phyloP scores from a whole-genome alignment of 2,888 invertebrate genomes.

The Aleiodes alternator region DNA sequence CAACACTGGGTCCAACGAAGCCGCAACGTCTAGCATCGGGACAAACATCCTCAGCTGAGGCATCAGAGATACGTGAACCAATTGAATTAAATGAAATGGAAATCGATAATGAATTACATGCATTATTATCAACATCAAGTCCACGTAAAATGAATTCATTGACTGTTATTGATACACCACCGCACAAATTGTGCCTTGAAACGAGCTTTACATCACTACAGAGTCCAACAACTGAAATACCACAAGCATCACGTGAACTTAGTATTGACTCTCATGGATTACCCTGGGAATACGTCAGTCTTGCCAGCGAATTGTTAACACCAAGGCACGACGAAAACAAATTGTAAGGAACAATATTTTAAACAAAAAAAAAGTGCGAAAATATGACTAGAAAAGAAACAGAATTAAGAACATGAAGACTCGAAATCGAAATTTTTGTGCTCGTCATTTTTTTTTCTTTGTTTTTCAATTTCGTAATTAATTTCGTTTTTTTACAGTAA shows the following conservation, averaged over 20 bases:
- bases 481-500: background rate
- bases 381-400: slow-evolving; percentile 7
- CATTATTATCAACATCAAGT: slow-evolving; percentile 76
- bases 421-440: background rate
- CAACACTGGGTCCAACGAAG: slow-evolving; percentile 86
- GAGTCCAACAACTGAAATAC: slow-evolving; percentile 76
- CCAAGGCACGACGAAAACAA: slow-evolving; percentile 66
- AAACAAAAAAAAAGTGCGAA: slow-evolving; percentile 17
- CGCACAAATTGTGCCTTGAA: slow-evolving; percentile 80
- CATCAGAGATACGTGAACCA: slow-evolving; percentile 64
- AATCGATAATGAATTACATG: slow-evolving; percentile 71
- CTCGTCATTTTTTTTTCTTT: slow-evolving; percentile 10
- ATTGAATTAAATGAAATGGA: slow-evolving; percentile 66
- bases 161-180: slow-evolving; percentile 64
- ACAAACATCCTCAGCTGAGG: slow-evolving; percentile 67
- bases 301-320: slow-evolving; percentile 70
- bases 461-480: background rate
- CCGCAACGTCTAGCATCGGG: slow-evolving; percentile 80
- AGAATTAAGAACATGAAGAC: slow-evolving; percentile 13
- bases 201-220: slow-evolving; percentile 86
- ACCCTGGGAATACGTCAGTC: slow-evolving; percentile 77
- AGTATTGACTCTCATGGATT: slow-evolving; percentile 72
- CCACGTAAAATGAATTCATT: slow-evolving; percentile 74
- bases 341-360: slow-evolving; percentile 64
- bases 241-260: slow-evolving; percentile 70